phyloP scores from a whole-genome alignment of 2,888 invertebrate genomes.

The Luffia ferchaultella region DNA sequence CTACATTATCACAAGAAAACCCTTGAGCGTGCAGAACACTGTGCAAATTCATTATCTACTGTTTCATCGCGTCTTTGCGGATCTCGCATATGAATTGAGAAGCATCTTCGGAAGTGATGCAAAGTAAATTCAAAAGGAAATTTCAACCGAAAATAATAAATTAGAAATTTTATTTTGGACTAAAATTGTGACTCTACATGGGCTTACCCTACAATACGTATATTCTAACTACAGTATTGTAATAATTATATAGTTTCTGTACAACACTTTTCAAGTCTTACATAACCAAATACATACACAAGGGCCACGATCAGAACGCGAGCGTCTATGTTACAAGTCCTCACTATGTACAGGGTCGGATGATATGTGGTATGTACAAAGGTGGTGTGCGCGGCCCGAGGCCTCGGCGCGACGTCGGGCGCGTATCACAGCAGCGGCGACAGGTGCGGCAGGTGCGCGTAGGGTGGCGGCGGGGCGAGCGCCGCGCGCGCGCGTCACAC shows the following conservation, averaged over 20 bases:
- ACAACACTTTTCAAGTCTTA: constrained; percentile 56
- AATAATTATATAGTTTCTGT: constrained; percentile 31
- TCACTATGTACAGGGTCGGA: constrained; percentile 41
- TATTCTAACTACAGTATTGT: neutral
- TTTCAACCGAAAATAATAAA: neutral
- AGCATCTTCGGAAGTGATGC: too few relatives aligned
- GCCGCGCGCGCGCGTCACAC: constrained; percentile 78
- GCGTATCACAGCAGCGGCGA: constrained; percentile 51
- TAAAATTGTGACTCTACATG: constrained; percentile 57
- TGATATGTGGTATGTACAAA: constrained; percentile 14
- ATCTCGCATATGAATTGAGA: too few relatives aligned
- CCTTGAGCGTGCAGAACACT: too few relatives aligned
- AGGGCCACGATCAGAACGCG: constrained; percentile 27
- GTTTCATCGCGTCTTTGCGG: too few relatives aligned
- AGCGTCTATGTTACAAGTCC: constrained; percentile 35
- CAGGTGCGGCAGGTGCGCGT: constrained; percentile 23
- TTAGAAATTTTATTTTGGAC: constrained; percentile 22
- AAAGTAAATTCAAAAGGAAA: too few relatives aligned
- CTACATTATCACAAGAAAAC: too few relatives aligned
- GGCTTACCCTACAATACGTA: constrained; percentile 24
- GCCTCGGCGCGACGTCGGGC: constrained; percentile 15
- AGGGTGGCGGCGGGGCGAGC: constrained; percentile 14
- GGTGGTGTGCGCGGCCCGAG: constrained; percentile 18
- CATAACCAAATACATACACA: constrained; percentile 34
- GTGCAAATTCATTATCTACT: too few relatives aligned